These are phyloP conservation scores for Iselma pallidipennis DNA, from an alignment of 2,888 invertebrate genomes.

Conservation along the genomic window DNA sequence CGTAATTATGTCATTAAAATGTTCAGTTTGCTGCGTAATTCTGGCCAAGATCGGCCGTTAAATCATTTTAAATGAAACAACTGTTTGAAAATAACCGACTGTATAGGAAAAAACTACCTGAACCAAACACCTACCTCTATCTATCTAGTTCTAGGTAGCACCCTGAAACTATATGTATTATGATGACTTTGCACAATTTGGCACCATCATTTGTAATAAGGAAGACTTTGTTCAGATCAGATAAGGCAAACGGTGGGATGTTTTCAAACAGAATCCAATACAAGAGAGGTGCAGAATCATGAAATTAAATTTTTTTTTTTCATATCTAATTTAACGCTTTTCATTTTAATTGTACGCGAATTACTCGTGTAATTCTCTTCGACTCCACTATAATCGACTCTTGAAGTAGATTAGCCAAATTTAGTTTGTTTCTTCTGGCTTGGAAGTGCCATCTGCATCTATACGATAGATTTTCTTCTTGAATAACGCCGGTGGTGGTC, in stretches of 20 bases:
- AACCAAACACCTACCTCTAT: neutral
- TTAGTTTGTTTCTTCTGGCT: too few species aligned
- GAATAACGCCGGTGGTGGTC: too few species aligned
- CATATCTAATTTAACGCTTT: neutral
- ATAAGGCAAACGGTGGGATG: neutral
- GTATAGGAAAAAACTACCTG: too few species aligned
- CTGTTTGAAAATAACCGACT: neutral
- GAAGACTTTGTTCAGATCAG: neutral
- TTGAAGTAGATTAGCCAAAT: too few species aligned
- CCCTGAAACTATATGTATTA: neutral
- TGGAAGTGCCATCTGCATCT: too few species aligned
- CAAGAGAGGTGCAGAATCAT: neutral
- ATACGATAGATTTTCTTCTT: too few species aligned
- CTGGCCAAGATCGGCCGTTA: conserved; percentile 9
- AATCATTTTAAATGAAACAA: conserved; percentile 12
- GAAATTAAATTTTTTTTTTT: neutral
- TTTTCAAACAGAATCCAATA: neutral
- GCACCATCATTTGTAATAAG: too few species aligned
- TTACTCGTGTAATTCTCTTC: too few species aligned
- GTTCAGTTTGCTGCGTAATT: conserved; percentile 20
- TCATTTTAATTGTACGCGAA: too few species aligned
- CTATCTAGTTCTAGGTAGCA: neutral
- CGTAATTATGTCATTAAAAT: conserved; percentile 20
- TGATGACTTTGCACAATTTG: neutral
- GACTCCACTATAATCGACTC: too few species aligned